phyloP scores from a whole-genome alignment of 1,140 invertebrate genomes.

The Aphidius ervi region DNA sequence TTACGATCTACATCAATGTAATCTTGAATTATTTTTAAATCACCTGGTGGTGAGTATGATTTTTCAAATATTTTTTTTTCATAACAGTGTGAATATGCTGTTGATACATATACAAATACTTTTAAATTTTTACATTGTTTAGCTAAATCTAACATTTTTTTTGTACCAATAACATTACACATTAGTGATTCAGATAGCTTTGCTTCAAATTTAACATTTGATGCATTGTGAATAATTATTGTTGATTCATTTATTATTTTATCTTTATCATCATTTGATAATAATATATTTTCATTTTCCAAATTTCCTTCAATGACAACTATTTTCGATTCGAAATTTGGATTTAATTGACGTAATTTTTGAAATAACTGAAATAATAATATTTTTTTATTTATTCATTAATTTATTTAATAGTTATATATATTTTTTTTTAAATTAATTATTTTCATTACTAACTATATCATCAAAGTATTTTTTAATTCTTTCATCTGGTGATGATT shows the following conservation, averaged over 20 bases:
- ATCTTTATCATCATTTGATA: constrained; percentile 60
- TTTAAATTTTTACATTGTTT: constrained; percentile 55
- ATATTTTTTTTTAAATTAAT: no score
- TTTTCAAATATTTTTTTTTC: constrained; percentile 53
- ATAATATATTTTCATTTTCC: constrained; percentile 61
- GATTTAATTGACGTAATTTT: constrained; percentile 46
- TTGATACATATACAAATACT: constrained; percentile 36
- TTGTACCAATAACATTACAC: constrained; percentile 62
- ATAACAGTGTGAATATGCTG: constrained; percentile 44
- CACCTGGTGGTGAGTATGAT: constrained; percentile 49
- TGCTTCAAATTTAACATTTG: constrained; percentile 84
- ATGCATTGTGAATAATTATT: constrained; percentile 85
- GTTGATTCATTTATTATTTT: constrained; percentile 58
- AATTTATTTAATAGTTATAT: neutral
- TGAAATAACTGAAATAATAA: constrained; percentile 56
- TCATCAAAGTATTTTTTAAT: constrained; percentile 37
- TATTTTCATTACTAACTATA: constrained; percentile 30
- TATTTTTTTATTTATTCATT: constrained; percentile 2
- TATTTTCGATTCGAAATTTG: constrained; percentile 59
- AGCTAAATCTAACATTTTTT: constrained; percentile 61
- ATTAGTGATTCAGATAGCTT: constrained; percentile 63
- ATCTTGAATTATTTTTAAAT: constrained; percentile 49
- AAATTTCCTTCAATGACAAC: constrained; percentile 66
- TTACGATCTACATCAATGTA: constrained; percentile 38
- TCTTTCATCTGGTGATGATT: constrained; percentile 43